phyloP scores from a whole-genome alignment of 1,140 invertebrate genomes.

The Listronotus bonariensis region DNA sequence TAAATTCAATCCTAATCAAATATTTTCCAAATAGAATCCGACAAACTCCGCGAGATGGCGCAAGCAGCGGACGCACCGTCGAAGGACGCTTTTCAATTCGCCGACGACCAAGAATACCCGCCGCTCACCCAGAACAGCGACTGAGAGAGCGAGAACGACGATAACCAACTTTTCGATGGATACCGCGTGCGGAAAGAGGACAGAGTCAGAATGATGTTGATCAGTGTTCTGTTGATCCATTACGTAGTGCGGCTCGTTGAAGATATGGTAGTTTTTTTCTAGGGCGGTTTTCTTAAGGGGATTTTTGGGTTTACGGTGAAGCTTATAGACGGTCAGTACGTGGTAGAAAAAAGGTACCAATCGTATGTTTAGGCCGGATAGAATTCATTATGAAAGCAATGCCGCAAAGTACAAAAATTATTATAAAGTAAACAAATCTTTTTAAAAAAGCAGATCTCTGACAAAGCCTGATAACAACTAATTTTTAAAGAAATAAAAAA shows the following conservation, averaged over 20 bases:
- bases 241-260: slow-evolving; percentile 48
- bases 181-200: not conserved
- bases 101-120: slow-evolving; percentile 83
- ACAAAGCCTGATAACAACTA: too few species aligned
- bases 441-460: too few species aligned
- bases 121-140: slow-evolving; percentile 74
- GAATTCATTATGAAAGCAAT: too few species aligned
- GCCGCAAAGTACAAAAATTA: too few species aligned
- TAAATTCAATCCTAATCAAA: too few species aligned
- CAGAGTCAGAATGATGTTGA: slow-evolving; percentile 11
- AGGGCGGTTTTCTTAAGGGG: slow-evolving; percentile 24
- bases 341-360: too few species aligned
- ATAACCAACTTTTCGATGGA: not conserved
- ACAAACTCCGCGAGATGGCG: slow-evolving; percentile 75
- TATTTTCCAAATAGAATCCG: slow-evolving; percentile 66
- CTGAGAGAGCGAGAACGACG: slow-evolving; percentile 50
- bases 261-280: slow-evolving; percentile 48
- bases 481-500: too few species aligned
- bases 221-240: slow-evolving; percentile 41
- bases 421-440: too few species aligned
- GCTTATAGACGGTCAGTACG: too few species aligned
- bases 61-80: slow-evolving; percentile 69
- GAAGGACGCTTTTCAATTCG: slow-evolving; percentile 70
- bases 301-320: slow-evolving; percentile 12
- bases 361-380: too few species aligned